Conservation (phyloP, 1,140 invertebrate genomes). For the Tetramorium parvispinum region DNA sequence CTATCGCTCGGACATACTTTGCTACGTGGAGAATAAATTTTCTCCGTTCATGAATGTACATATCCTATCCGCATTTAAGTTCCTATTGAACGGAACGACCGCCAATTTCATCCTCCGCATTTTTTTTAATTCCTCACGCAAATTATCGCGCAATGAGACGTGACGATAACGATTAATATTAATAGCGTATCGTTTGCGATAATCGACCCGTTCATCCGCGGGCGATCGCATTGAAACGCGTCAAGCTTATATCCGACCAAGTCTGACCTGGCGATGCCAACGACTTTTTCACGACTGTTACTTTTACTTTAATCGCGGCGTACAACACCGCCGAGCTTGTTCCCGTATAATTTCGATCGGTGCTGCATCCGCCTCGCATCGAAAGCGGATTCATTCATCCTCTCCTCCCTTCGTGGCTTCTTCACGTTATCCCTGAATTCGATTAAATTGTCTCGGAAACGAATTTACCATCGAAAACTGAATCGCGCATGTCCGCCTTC, state of each 20-base stretch:
- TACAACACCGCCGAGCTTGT: no score
- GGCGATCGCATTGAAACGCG: neutral
- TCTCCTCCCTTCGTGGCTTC: neutral
- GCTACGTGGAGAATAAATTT: neutral
- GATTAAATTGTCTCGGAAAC: conserved; percentile 22
- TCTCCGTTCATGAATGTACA: neutral
- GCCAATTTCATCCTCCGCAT: neutral
- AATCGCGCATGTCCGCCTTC: neutral
- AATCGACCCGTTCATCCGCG: neutral
- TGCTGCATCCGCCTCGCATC: neutral
- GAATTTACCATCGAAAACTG: conserved; percentile 8
- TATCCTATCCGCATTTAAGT: neutral
- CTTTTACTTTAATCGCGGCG: neutral
- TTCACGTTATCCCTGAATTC: neutral
- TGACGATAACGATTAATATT: conserved; percentile 22
- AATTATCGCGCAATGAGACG: conserved; percentile 18
- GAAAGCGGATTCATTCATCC: neutral
- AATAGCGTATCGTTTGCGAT: conserved; percentile 28
- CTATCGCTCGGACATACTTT: neutral
- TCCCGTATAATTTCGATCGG: neutral
- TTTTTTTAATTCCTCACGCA: neutral
- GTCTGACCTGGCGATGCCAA: neutral
- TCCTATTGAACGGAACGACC: neutral
- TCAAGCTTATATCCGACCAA: neutral
- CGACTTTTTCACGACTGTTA: neutral